phyloP scores from a whole-genome alignment of 2,797 vertebrate genomes.

The Phataginus tetradactyla region DNA sequence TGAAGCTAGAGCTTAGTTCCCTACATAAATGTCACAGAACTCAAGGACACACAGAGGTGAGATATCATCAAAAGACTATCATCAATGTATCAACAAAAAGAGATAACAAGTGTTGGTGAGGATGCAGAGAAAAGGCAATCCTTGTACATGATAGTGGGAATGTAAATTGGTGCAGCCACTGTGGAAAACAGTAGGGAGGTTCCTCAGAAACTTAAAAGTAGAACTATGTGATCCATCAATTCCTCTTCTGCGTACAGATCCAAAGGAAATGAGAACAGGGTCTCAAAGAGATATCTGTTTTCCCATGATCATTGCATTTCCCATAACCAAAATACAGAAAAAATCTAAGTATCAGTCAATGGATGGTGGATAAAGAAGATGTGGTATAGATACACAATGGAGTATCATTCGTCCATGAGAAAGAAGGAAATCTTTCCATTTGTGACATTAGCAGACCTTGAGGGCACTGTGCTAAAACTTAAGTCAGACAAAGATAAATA shows the following conservation, averaged over 20 bases:
- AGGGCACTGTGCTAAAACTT: background rate
- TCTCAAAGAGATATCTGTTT: background rate
- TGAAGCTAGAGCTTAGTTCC: background rate
- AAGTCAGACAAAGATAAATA: background rate
- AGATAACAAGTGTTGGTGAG: background rate
- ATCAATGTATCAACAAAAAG: background rate
- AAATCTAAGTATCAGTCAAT: background rate
- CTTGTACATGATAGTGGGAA: background rate
- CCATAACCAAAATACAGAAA: background rate
- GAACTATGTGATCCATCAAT: background rate
- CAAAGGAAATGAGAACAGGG: background rate
- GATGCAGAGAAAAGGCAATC: background rate
- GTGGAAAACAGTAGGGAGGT: background rate
- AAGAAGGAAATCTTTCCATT: background rate
- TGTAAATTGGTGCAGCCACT: background rate
- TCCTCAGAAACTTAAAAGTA: background rate
- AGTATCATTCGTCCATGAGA: background rate
- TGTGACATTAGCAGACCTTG: background rate
- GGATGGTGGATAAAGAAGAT: background rate
- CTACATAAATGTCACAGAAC: background rate
- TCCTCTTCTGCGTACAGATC: background rate
- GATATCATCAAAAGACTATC: background rate
- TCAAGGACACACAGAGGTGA: background rate
- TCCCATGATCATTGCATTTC: background rate
- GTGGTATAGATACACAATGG: background rate